A percentile compares a stretch with the other conserved stretches of the same genome.
Conservation (phyloP, 2,888 invertebrate genomes). For the Aromia moschata region DNA sequence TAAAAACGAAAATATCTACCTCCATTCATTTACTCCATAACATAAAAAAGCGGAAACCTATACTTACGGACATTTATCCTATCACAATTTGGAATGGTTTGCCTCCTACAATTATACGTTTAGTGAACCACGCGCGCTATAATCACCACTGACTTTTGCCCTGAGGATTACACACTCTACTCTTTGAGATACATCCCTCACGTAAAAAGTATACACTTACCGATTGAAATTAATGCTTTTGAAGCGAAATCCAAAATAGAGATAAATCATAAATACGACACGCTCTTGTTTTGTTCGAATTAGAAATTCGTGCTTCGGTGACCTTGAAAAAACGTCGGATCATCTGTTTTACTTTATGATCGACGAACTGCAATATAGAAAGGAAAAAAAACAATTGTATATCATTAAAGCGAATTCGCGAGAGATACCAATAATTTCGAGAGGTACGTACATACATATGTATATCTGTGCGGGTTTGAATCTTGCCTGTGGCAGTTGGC, state of each 20-base stretch:
- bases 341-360: too few species aligned
- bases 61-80: constrained; percentile 36
- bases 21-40: constrained; percentile 18
- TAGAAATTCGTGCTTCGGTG: background rate
- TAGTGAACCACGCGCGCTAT: constrained; percentile 38
- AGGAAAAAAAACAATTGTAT: too few species aligned
- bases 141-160: constrained; percentile 36
- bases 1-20: constrained; percentile 18
- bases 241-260: constrained; percentile 21
- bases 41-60: constrained; percentile 31
- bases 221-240: constrained; percentile 32
- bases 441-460: too few species aligned
- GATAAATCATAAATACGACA: constrained; percentile 24
- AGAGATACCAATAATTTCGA: too few species aligned
- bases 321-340: too few species aligned
- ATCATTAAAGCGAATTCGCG: too few species aligned
- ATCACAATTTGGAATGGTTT: constrained; percentile 37
- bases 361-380: too few species aligned
- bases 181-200: constrained; percentile 32
- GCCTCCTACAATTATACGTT: constrained; percentile 41
- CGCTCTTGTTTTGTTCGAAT: constrained; percentile 9
- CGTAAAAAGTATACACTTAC: constrained; percentile 29
- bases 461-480: too few species aligned
- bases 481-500: too few species aligned
- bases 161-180: constrained; percentile 29